Evolutionary conservation across 1,140 invertebrate species (phyloP), one percentile per base, ranked within the genome.

Genomic region (Wasmannia auropunctata): DNA sequence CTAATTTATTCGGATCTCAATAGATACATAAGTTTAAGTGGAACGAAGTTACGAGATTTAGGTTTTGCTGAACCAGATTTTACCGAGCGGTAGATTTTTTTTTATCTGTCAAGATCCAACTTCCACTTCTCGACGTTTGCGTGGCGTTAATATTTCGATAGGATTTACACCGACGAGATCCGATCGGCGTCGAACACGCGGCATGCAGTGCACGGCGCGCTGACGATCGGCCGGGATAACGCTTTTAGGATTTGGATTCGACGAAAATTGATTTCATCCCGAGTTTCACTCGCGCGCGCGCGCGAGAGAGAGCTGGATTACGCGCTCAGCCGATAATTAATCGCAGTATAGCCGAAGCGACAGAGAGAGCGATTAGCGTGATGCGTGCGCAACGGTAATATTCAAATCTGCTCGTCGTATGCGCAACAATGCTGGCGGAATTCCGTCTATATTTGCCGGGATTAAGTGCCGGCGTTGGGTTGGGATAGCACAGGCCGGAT

Each of bases 401-500:
- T 83, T 87, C 83, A 70, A 77, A 87, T 91, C 87, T 86, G 75
- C 34, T 84, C 60, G 89, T 87, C 85, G 87, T 91, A 79, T 81
- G 88, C 87, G 88, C 87, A 91, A 91, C 91, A 92, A 91, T 91
- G 91, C 88, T 85, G n/a, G 89, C 60, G 91, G 85, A 86, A 92
- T 92, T 91, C 77, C 85, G 89, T 87, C 86, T 89, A 83, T 88
- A 87, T 87, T 88, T 86, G 87, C 75, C n/a, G 51, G 88, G 91
- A 92, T 91, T 91, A 91, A 91, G 91, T 90, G 51, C 79, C 54
- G n/a, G n/a, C 43, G 80, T 34, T 70, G 56, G 88, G 65, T 86
- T 62, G 84, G 84, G 75, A 89, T 60, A 80, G 84, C 76, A 65
- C n/a, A n/a, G n/a, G 87, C n/a, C 56, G 58, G 69, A 88, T 58